phyloP scores from a whole-genome alignment of 2,888 invertebrate genomes.

The Lepidocyrtinus sp. region DNA sequence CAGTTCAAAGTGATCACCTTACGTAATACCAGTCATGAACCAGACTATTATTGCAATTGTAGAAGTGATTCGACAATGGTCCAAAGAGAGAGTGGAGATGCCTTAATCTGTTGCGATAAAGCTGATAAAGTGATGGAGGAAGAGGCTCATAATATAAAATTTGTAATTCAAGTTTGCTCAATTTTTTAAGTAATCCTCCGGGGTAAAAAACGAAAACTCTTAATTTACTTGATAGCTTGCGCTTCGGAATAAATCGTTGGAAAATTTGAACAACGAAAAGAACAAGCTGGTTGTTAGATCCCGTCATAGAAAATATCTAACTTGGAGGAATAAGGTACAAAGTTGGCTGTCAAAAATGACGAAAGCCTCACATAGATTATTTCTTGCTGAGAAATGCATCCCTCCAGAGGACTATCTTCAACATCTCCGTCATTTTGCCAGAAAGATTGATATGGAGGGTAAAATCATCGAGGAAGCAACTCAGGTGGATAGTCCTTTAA shows the following conservation, averaged over 20 bases:
- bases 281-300: conserved; percentile 21
- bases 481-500: conserved; percentile 8
- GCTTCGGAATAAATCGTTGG: not conserved
- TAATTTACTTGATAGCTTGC: conserved; percentile 10
- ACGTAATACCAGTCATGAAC: no score
- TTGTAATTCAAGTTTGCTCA: no score
- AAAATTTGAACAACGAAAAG: conserved; percentile 3
- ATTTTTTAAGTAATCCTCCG: no score
- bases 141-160: no score
- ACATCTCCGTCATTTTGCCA: conserved; percentile 29
- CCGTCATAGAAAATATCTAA: conserved; percentile 45
- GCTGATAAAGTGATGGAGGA: no score
- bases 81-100: no score
- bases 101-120: no score
- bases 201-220: no score
- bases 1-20: no score
- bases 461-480: conserved; percentile 26
- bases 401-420: conserved; percentile 23
- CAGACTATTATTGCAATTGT: no score
- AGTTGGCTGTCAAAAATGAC: conserved; percentile 59
- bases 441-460: conserved; percentile 35
- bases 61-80: no score
- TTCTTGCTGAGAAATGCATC: conserved; percentile 19
- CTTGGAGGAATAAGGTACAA: conserved; percentile 49
- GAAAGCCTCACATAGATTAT: conserved; percentile 22